phyloP scores from a whole-genome alignment of 2,888 invertebrate species.

The Sarcophaga variegata region DNA sequence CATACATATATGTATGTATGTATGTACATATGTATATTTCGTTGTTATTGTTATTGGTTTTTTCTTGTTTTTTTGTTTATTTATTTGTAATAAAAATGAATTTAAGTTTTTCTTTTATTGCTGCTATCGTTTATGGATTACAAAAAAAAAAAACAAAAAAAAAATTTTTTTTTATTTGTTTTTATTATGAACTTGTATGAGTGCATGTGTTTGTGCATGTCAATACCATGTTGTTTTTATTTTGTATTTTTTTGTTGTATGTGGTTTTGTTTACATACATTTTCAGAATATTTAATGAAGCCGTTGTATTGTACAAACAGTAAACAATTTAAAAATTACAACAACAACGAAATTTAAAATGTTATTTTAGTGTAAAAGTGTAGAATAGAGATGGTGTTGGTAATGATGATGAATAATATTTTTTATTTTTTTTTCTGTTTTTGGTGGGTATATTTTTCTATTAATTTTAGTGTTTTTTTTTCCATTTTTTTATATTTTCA shows the following conservation, averaged over 20 bases:
- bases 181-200: background rate
- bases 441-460: too few species aligned
- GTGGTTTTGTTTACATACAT: constrained; percentile 48
- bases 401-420: constrained; percentile 37
- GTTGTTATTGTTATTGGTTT: background rate
- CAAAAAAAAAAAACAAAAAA: background rate
- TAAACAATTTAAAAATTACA: constrained; percentile 37
- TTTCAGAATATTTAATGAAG: constrained; percentile 64
- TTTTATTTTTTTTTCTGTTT: background rate
- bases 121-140: too few species aligned
- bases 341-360: constrained; percentile 13
- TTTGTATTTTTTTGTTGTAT: constrained; percentile 8
- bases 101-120: constrained; percentile 1
- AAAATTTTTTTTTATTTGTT: background rate
- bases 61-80: constrained; percentile 3
- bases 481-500: background rate
- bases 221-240: too few species aligned
- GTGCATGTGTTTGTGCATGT: constrained; percentile 4
- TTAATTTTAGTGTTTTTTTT: too few species aligned
- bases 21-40: background rate
- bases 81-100: constrained; percentile 34
- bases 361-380: constrained; percentile 49
- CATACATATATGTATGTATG: background rate
- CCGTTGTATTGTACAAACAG: constrained; percentile 58
- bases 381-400: constrained; percentile 19